These are phyloP conservation scores for Poeciliopsis paucimaculata DNA, from an alignment of 2,797 vertebrate species.

Conservation along the genomic window DNA sequence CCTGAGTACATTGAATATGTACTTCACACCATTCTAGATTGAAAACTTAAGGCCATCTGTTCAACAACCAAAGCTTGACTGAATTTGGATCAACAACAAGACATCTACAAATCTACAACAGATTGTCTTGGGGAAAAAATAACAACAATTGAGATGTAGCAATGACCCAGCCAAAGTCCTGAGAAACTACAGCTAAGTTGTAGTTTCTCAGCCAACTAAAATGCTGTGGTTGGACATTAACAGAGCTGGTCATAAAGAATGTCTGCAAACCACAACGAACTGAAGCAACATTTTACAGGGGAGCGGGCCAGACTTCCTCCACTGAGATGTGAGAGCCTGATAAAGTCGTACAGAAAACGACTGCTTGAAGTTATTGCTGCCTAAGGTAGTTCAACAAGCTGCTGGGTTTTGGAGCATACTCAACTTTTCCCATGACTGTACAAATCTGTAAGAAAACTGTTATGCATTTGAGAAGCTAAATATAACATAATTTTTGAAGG, in stretches of 20 bases:
- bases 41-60: neutral
- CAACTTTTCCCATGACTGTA: neutral
- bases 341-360: constrained; percentile 1
- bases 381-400: neutral
- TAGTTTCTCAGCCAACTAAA: neutral
- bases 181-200: neutral
- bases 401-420: neutral
- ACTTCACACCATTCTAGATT: neutral
- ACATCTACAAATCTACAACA: neutral
- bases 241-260: neutral
- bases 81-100: neutral
- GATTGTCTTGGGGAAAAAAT: neutral
- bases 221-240: constrained; percentile 1
- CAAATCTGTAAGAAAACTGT: neutral
- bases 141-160: neutral
- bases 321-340: constrained; percentile 1
- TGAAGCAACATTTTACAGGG: neutral
- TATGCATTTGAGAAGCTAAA: neutral
- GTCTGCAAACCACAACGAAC: neutral
- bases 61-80: neutral
- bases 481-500: neutral
- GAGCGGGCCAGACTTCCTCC: neutral
- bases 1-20: neutral
- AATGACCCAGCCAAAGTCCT: neutral
- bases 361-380: constrained; percentile 7